Conservation (phyloP, 2,797 vertebrate species). For the Chloroceryle inda region DNA sequence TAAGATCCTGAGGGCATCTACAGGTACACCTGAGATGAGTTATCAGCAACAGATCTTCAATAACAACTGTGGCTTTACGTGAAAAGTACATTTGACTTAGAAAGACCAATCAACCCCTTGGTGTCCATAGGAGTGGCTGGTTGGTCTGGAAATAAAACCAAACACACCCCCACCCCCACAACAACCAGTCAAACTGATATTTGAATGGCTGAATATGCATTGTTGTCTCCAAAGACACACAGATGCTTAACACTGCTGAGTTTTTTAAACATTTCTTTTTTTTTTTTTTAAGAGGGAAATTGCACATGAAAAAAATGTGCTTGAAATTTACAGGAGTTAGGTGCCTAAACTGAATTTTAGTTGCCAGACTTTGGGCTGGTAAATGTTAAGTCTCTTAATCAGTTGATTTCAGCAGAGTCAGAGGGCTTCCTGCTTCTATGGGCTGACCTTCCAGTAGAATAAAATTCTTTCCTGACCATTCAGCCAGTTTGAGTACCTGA, state of each 20-base stretch:
- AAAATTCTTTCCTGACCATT: not conserved
- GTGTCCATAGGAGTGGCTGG: not conserved
- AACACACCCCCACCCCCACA: accelerated
- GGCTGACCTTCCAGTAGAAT: not conserved
- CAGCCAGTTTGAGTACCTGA: not conserved
- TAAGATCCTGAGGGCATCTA: slow-evolving; percentile 31
- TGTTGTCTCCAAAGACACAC: not conserved
- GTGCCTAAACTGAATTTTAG: not conserved
- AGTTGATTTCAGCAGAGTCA: not conserved
- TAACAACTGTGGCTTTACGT: not conserved
- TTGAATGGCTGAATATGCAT: not conserved
- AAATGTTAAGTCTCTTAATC: not conserved
- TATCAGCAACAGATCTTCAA: not conserved
- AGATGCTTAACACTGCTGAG: not conserved
- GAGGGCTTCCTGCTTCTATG: not conserved
- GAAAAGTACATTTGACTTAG: not conserved
- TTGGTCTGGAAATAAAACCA: not conserved
- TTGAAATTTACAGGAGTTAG: not conserved
- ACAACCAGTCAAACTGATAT: not conserved
- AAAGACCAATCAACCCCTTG: not conserved
- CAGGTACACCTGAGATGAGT: not conserved
- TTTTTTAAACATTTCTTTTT: not conserved
- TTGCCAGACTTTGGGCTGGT: not conserved
- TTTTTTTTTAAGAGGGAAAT: not conserved
- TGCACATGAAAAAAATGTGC: not conserved